Evolutionary conservation across 2,888 invertebrate genomes (phyloP).

Genomic region (Eudemis profundana): DNA sequence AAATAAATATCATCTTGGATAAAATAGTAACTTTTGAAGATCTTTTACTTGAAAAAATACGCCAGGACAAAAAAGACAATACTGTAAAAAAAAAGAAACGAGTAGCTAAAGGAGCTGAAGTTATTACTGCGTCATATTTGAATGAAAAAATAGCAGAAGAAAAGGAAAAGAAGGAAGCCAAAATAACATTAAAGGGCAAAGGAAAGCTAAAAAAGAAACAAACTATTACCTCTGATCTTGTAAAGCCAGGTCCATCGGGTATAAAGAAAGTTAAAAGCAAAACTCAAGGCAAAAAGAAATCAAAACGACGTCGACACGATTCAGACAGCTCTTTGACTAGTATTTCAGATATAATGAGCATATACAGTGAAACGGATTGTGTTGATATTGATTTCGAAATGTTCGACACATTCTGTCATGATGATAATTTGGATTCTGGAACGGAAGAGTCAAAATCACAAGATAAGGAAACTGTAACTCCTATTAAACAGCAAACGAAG

Average conservation of each 20-base stretch:
- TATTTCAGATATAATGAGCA: conserved; percentile 27
- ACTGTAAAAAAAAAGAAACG: conserved; percentile 27
- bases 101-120: conserved; percentile 34
- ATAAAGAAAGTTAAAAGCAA: conserved; percentile 3
- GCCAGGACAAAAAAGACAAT: conserved; percentile 38
- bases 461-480: background rate
- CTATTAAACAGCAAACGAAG: conserved; percentile 1
- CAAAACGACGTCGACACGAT: conserved; percentile 18
- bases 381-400: conserved; percentile 16
- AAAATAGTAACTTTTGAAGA: conserved; percentile 37
- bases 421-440: conserved; percentile 2
- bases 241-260: conserved; percentile 24
- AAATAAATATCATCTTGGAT: conserved; percentile 37
- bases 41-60: conserved; percentile 37
- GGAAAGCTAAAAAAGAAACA: conserved; percentile 3
- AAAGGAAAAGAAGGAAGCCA: conserved; percentile 3
- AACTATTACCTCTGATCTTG: conserved; percentile 6
- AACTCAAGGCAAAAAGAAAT: conserved; percentile 17
- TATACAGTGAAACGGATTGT: conserved; percentile 24
- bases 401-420: background rate
- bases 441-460: conserved; percentile 5
- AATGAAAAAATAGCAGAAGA: conserved; percentile 12
- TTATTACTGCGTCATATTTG: conserved; percentile 24
- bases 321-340: conserved; percentile 20
- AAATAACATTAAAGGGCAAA: conserved; percentile 9